A percentile compares a stretch with the other conserved stretches of the same genome.
Conservation (phyloP, 2,888 invertebrate genomes). For the Sympetrum striolatum region DNA sequence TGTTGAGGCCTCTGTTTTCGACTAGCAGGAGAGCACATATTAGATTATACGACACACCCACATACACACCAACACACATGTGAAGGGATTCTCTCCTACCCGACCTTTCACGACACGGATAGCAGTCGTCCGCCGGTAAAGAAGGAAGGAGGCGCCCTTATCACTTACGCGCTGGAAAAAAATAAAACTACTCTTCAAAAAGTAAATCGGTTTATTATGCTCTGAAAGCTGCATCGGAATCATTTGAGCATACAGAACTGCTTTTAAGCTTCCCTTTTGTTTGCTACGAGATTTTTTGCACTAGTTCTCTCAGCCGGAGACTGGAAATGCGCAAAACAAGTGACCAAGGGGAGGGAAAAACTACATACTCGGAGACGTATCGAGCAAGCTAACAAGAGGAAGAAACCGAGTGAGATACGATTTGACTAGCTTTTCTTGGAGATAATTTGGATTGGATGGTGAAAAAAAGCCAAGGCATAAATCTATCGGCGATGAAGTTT, state of each 20-base stretch:
- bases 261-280: not conserved
- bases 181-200: not conserved
- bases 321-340: not conserved
- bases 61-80: constrained; percentile 8
- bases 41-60: constrained; percentile 30
- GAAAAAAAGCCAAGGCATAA: too few species aligned
- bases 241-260: not conserved
- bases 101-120: not conserved
- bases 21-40: not conserved
- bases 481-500: too few species aligned
- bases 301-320: not conserved
- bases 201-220: constrained; percentile 27
- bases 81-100: not conserved
- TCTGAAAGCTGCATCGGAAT: not conserved
- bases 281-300: not conserved
- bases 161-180: not conserved
- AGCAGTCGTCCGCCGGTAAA: not conserved
- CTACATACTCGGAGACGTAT: too few species aligned
- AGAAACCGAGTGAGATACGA: too few species aligned
- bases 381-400: too few species aligned
- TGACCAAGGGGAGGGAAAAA: not conserved
- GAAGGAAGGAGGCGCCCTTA: not conserved
- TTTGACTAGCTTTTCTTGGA: too few species aligned
- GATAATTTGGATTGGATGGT: too few species aligned
- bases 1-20: constrained; percentile 35